Base-by-base conservation (phyloP, 2,888 invertebrate genomes). In the Rhodophaea formosa region DNA sequence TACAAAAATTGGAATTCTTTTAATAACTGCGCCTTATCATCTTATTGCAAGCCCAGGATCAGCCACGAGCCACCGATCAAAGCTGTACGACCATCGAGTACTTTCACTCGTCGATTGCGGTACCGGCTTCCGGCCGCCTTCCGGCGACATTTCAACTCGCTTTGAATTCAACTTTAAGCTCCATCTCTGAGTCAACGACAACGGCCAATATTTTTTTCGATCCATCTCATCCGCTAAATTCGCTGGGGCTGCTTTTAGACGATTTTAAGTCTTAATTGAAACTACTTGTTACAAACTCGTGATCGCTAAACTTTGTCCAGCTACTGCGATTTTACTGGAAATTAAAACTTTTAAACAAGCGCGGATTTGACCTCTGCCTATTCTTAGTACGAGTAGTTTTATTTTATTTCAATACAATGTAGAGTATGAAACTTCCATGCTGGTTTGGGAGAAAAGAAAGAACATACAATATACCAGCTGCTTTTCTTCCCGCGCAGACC, bases 21-120 rank as follows among this genome's bases (percentile, higher is more conserved):
- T n/a, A n/a, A n/a, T n/a, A n/a, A n/a, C n/a, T n/a, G 23, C 6
- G 46, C 46, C 17, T n/a, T n/a, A n/a, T n/a, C n/a, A n/a, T n/a
- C n/a, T n/a, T n/a, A n/a, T n/a, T n/a, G n/a, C n/a, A n/a, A n/a
- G n/a, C n/a, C 7, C n/a, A 6, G 46, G 23, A 10, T n/a, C 7
- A 5, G 29, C 8, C 49, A 32, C 49, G 15, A 49, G 49, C 32
- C 15, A 75, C 74, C 75, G 77, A 82, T 84, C 85, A 85, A 86
- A 87, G 82, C 77, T 66, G 66, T 67, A 71, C 71, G 68, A n/a
- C n/a, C n/a, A n/a, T n/a, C n/a, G 72, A 76, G 74, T 78, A 84
- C 83, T 85, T 86, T 84, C 84, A n/a, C 80, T 77, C 78, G 77
- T 80, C 82, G 75, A 83, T 80, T 82, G 83, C 82, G 77, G 77